Conservation (phyloP, 2,113 vertebrate genomes). For the Pycnonotus jocosus region DNA sequence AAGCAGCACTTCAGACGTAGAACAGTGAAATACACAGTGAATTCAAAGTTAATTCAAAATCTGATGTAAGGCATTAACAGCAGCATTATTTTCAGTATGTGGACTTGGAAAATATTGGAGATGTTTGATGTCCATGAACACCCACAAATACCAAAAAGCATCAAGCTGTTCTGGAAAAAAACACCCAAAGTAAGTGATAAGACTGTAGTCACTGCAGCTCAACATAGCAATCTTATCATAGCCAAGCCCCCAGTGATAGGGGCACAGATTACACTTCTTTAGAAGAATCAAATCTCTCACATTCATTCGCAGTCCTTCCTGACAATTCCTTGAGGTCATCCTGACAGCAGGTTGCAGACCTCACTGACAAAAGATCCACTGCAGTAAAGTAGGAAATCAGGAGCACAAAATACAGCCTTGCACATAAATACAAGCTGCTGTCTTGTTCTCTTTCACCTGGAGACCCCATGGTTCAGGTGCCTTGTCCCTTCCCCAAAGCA, state of each 20-base stretch:
- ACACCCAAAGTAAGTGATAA: neutral
- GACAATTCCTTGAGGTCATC: neutral
- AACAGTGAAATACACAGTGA: neutral
- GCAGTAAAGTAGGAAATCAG: neutral
- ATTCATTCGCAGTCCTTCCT: accelerated
- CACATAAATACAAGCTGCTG: neutral
- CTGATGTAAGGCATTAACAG: neutral
- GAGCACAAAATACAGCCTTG: neutral
- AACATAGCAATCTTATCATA: neutral
- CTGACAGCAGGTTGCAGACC: neutral
- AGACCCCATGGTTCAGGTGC: neutral
- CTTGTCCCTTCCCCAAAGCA: neutral
- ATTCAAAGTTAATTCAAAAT: neutral
- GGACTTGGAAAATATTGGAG: neutral
- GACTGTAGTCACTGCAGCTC: neutral
- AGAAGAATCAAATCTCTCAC: neutral
- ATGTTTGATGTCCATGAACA: neutral
- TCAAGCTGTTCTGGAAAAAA: neutral
- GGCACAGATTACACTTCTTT: neutral
- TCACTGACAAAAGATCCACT: neutral
- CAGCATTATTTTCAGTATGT: neutral
- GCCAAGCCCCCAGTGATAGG: neutral
- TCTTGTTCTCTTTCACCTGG: neutral
- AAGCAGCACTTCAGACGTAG: neutral
- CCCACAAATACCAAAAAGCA: neutral